These are phyloP conservation scores for Gallirallus australis DNA, from an alignment of 2,797 vertebrate genomes.

Conservation along the genomic window DNA sequence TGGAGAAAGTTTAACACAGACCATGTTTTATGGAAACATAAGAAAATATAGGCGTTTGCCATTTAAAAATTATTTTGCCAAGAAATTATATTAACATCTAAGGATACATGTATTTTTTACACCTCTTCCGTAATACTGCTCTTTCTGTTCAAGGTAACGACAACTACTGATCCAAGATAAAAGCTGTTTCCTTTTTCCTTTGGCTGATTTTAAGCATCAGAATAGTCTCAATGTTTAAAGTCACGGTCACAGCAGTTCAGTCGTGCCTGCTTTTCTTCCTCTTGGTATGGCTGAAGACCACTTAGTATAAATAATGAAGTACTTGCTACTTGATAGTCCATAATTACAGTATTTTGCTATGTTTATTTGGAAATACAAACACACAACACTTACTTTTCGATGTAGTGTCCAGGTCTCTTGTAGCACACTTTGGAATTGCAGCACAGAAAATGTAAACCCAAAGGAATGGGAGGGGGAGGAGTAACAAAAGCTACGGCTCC, in stretches of 20 bases:
- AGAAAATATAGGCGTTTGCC: background rate
- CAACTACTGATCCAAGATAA: background rate
- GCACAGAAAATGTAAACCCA: conserved; percentile 21
- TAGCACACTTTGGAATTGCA: conserved; percentile 42
- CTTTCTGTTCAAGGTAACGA: background rate
- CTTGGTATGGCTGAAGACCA: background rate
- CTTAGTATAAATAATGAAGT: conserved; percentile 9
- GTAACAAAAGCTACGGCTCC: background rate
- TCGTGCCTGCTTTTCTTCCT: background rate
- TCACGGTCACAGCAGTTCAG: background rate
- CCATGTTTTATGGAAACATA: background rate
- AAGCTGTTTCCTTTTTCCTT: background rate
- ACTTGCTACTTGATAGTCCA: background rate
- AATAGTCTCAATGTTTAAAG: background rate
- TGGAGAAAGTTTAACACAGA: background rate
- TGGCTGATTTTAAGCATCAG: background rate
- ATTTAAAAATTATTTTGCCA: background rate
- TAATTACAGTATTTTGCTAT: conserved; percentile 15
- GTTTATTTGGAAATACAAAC: conserved; percentile 15
- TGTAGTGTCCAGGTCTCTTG: conserved; percentile 48
- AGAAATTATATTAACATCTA: conserved; percentile 18
- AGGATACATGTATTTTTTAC: background rate
- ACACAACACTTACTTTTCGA: conserved; percentile 44
- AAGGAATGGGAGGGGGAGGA: background rate
- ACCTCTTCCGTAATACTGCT: background rate